Conservation (phyloP, 2,113 vertebrate species). For the Petrocephalus microphthalmus region DNA sequence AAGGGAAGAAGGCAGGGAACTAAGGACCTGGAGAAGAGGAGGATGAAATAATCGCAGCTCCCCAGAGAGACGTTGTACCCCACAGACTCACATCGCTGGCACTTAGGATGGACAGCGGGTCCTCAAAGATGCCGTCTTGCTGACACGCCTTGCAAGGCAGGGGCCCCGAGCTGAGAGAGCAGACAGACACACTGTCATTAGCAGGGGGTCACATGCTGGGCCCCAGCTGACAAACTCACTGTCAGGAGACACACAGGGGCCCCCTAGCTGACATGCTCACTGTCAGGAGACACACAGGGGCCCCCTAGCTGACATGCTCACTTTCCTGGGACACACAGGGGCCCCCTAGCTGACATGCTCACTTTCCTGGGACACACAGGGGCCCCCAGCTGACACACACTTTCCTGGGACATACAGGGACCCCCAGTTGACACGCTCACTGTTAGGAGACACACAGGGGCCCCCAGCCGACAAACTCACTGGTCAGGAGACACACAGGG, state of each 20-base stretch:
- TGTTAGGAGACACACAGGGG: neutral
- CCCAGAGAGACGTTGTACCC: neutral
- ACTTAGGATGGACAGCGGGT: conserved; percentile 76
- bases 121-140: conserved; percentile 83
- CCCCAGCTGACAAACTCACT: no score
- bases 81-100: conserved; percentile 45
- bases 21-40: neutral
- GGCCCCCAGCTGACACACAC: neutral
- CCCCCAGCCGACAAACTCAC: neutral
- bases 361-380: no score
- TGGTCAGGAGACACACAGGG: neutral
- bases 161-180: conserved; percentile 66
- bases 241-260: no score
- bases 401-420: neutral
- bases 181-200: neutral
- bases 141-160: conserved; percentile 82
- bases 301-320: neutral
- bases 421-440: neutral
- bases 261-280: neutral
- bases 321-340: no score
- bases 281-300: neutral
- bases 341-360: no score
- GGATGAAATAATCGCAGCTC: neutral
- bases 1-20: neutral
- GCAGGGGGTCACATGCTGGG: neutral